Evolutionary conservation across 2,113 vertebrate genomes (phyloP).

Genomic region (Oceanites oceanicus): DNA sequence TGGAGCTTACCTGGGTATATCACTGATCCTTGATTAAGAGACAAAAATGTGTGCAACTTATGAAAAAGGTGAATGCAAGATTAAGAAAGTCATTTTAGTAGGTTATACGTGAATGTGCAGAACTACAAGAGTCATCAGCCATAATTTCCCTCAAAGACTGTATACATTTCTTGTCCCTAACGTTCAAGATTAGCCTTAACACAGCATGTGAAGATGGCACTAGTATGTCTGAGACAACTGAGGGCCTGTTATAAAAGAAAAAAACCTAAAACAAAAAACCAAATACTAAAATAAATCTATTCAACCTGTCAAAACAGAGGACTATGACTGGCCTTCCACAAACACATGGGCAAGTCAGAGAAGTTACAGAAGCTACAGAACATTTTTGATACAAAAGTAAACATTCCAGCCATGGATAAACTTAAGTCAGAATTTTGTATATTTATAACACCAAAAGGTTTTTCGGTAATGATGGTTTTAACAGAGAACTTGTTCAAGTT

Average conservation of each 20-base stretch:
- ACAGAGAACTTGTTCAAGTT: neutral
- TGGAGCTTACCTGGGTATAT: neutral
- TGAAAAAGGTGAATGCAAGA: neutral
- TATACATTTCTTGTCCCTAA: neutral
- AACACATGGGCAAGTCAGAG: neutral
- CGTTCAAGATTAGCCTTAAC: neutral
- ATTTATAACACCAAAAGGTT: neutral
- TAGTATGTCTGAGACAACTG: neutral
- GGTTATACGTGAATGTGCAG: neutral
- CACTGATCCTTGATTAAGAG: neutral
- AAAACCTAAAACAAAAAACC: neutral
- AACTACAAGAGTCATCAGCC: neutral
- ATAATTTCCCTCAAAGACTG: neutral
- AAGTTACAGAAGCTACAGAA: neutral
- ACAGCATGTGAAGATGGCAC: neutral
- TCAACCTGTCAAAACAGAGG: neutral
- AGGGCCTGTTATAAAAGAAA: neutral
- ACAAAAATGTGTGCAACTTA: neutral
- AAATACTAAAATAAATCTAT: neutral
- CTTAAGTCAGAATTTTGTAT: neutral
- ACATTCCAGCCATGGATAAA: neutral
- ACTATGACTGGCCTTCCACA: neutral
- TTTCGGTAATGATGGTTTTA: neutral
- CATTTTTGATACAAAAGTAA: neutral
- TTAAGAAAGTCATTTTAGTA: neutral